phyloP scores from a whole-genome alignment of 2,888 invertebrate genomes.

The Dorcus parallelipipedus region DNA sequence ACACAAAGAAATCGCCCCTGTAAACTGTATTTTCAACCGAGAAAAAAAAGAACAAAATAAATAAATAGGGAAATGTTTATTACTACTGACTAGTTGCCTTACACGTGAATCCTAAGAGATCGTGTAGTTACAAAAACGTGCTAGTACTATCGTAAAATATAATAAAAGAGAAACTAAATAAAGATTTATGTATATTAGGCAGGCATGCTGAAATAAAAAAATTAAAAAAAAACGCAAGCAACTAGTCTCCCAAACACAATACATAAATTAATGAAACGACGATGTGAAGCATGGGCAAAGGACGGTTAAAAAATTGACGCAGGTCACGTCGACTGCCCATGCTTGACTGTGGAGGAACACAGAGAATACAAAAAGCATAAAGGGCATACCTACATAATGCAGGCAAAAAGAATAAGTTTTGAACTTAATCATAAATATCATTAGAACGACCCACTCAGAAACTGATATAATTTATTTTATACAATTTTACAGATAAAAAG shows the following conservation, averaged over 20 bases:
- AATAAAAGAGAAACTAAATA: conserved; percentile 20
- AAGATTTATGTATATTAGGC: conserved; percentile 20
- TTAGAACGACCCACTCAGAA: no score
- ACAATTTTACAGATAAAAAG: neutral
- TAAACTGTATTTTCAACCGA: conserved; percentile 29
- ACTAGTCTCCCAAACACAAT: conserved; percentile 31
- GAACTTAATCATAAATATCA: no score
- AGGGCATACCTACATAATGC: conserved; percentile 48
- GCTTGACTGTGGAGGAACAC: neutral
- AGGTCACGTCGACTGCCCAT: no score
- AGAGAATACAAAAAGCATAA: conserved; percentile 17
- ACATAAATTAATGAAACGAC: conserved; percentile 23
- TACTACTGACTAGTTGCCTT: conserved; percentile 51
- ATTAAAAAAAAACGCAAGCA: conserved; percentile 31
- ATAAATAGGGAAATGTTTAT: conserved; percentile 36
- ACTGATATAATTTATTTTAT: neutral
- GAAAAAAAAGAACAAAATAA: no score
- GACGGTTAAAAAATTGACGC: neutral
- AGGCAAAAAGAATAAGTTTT: conserved; percentile 5
- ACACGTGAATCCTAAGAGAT: conserved; percentile 46
- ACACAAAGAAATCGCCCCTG: conserved; percentile 24
- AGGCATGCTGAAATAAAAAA: conserved; percentile 27
- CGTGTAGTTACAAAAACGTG: conserved; percentile 35
- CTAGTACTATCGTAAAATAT: conserved; percentile 17
- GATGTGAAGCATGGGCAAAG: neutral